Base-by-base conservation (phyloP, 64 coral and sea anemone genomes). In the Astreopora myriophthalma region DNA sequence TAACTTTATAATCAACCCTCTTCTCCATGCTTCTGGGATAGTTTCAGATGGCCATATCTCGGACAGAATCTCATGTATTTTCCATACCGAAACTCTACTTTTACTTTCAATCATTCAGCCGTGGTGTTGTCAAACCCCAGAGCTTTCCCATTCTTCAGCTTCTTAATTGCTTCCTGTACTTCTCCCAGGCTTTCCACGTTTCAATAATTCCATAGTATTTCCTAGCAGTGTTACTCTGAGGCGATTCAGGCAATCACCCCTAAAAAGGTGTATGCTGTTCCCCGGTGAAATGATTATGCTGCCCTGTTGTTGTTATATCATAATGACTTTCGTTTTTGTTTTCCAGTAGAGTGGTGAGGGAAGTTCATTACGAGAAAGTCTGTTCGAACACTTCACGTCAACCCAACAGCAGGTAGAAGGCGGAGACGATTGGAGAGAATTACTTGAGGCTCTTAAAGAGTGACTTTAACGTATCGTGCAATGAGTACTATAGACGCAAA, bases 361-460 rank as follows among this genome's bases (percentile, higher is more conserved):
- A 36, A 30, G 34, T 20, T 8, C 35, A 16, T 57, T 83, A 36
- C 79, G 79, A 33, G 52, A 20, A 65, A 83, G 79, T 64, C n/a
- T 83, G 16, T 65, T 83, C 20, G 14, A 38, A 25, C 58, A 83
- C 51, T 65, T 83, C 61, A 65, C 79, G 12, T 37, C 79, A 64
- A 35, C 52, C 22, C 31, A 83, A 13, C 55, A 27, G 0, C 8
- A 64, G n/a, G 28, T 24, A 12, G 58, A 34, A 24, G 57, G 22
- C 1, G 79, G 20, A 24, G 57, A 65, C 33, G 57, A 65, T 14
- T 83, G 79, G 79, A 20, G 57, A 37, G 79, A 83, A 25, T 64
- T 83, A 83, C 58, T 64, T 65, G 57, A 65, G 1, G 79, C 79
- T 37, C 79, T 83, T 24, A 83, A 39, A 39, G 79, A 83, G 57